Conservation (phyloP, 2,113 vertebrate genomes). For the Panthera tigris region DNA sequence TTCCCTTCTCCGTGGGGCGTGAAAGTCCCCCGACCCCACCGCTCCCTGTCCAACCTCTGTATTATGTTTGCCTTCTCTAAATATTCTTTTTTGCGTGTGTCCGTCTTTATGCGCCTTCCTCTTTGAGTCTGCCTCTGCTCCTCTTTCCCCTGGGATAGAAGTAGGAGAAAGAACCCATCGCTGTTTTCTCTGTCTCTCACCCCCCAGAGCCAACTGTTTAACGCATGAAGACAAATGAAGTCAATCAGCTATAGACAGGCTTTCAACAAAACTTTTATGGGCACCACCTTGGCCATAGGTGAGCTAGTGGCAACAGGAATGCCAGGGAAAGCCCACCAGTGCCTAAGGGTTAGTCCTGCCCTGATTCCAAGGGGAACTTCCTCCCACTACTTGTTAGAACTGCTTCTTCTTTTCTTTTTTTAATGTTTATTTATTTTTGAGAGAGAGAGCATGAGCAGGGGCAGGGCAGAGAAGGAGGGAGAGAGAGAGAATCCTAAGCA, state of each 20-base stretch:
- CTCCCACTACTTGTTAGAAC: conserved; percentile 71
- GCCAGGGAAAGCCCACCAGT: background rate
- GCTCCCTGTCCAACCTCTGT: background rate
- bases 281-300: background rate
- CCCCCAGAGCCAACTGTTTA: background rate
- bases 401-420: background rate
- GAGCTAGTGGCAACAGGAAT: background rate
- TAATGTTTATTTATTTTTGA: too few species aligned
- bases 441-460: too few species aligned
- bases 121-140: background rate
- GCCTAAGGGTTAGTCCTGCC: background rate
- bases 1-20: background rate
- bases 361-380: conserved; percentile 43
- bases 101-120: background rate
- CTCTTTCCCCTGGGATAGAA: background rate
- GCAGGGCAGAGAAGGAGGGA: too few species aligned
- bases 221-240: background rate
- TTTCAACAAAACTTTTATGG: conserved; percentile 46
- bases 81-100: background rate
- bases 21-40: background rate
- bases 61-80: background rate
- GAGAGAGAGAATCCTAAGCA: too few species aligned
- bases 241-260: background rate
- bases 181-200: background rate
- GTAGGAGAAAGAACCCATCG: background rate